Base-by-base conservation (phyloP, 2,888 invertebrate species). In the Callyntrura guangdongensis region DNA sequence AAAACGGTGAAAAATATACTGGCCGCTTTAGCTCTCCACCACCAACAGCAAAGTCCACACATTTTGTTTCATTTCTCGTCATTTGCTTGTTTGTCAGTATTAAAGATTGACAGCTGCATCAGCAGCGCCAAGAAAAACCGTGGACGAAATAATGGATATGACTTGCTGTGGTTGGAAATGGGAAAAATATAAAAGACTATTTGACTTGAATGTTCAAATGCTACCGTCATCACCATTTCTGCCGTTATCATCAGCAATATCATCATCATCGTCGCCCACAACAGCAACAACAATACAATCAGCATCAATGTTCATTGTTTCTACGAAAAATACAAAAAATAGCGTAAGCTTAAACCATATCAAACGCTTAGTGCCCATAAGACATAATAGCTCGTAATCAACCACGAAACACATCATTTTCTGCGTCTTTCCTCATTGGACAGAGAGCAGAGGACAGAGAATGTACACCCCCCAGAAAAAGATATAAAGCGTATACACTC, bases 111-210 rank as follows among this genome's bases (percentile, higher is more conserved):
- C 67, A 74, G 77, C 77, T 77, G 53, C 77, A 77, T 53, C 79
- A 59, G 12, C 17, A 56, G 12, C 17, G 69, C 67, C 53, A 36
- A 36, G 67, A 81, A 81, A 56, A 53, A 47, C 45, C 36, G 61
- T 36, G 17, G 49, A 67, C 72, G 81, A 72, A 86, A 36, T 36
- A 36, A 90, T 90, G 90, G 90, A 90, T 90, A 59, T 90, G 82
- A 81, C 86, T 69, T 82, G 90, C 59, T 90, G 90, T 82, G 90
- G 90, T 49, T 90, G 90, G 90, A 90, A 90, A 90, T 90, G 90
- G 90, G 72, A 86, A 59, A 90, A 90, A 74, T 90, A 90, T 72
- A 90, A 90, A 90, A 72, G 86, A 86, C 77, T 56, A 47, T 56
- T 83, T n/a, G 47, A 82, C 25, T 36, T 47, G n/a, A 56, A 83